Evolutionary conservation across 2,113 vertebrate genomes (phyloP).

Genomic region (Carassius carassius): DNA sequence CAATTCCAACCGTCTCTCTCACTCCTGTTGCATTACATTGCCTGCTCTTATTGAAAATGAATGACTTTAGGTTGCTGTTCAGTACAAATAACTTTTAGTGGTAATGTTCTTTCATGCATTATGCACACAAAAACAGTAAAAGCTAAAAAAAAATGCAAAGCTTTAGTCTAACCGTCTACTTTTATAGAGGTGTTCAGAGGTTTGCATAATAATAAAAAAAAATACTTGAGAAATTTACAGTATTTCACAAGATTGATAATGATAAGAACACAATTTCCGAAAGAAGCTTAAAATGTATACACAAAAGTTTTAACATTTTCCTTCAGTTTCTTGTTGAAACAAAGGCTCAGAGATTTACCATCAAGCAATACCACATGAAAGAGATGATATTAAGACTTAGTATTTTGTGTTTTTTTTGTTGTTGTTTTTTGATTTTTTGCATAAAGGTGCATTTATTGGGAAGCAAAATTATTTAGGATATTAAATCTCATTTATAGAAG

Average conservation of each 20-base stretch:
- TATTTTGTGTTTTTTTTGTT: too few relatives aligned
- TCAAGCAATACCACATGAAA: neutral
- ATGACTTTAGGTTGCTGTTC: neutral
- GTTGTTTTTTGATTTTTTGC: too few relatives aligned
- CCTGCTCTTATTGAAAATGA: neutral
- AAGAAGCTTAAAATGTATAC: neutral
- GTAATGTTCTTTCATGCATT: neutral
- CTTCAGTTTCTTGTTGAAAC: too few relatives aligned
- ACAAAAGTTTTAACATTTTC: neutral
- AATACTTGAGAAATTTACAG: neutral
- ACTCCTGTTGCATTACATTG: neutral
- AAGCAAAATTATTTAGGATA: too few relatives aligned
- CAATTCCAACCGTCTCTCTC: neutral
- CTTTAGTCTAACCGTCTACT: neutral
- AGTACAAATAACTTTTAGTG: neutral
- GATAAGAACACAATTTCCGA: neutral
- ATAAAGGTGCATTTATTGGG: too few relatives aligned
- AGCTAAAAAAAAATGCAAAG: neutral
- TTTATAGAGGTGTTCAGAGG: neutral
- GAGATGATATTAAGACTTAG: neutral
- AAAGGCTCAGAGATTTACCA: neutral
- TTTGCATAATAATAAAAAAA: neutral
- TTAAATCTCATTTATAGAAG: too few relatives aligned
- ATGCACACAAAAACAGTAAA: neutral
- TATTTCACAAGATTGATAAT: neutral